A percentile compares a stretch with the other conserved stretches of the same genome.
phyloP scores from a whole-genome alignment of 2,888 invertebrate genomes.

The Perithous albicinctus region DNA sequence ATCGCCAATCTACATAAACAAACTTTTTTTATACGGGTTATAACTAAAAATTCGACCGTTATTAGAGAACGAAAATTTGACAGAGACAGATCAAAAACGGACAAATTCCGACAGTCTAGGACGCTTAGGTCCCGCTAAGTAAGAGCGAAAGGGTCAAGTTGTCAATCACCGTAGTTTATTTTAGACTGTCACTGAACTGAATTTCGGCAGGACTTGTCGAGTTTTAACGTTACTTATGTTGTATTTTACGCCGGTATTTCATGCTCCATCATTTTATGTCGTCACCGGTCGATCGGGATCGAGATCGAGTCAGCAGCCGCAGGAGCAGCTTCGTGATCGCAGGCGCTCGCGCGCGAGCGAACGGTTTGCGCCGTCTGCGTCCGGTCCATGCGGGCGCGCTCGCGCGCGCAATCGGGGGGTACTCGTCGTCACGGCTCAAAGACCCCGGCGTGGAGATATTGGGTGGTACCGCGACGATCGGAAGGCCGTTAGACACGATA shows the following conservation, averaged over 20 bases:
- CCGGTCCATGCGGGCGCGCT: conserved; percentile 52
- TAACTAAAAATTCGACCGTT: background rate
- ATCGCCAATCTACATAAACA: too few species aligned
- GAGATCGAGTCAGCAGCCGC: conserved; percentile 57
- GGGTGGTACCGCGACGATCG: conserved; percentile 69
- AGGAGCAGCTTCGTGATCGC: conserved; percentile 63
- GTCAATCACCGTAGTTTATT: background rate
- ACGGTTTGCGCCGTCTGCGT: conserved; percentile 65
- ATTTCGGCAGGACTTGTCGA: background rate
- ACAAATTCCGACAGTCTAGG: background rate
- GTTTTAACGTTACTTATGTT: conserved; percentile 1
- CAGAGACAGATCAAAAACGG: background rate
- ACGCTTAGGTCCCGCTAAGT: background rate
- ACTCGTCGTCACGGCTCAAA: conserved; percentile 69
- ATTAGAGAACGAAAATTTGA: background rate
- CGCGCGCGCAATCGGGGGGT: conserved; percentile 30
- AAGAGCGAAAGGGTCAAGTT: background rate
- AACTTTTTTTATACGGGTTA: too few species aligned
- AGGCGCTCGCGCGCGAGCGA: conserved; percentile 33
- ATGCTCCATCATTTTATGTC: conserved; percentile 66
- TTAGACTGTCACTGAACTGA: background rate
- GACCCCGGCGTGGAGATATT: conserved; percentile 68
- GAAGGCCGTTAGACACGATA: conserved; percentile 68
- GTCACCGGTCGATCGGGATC: conserved; percentile 64
- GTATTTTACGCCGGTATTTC: conserved; percentile 32